These are phyloP conservation scores for Epistrophe grossulariae DNA, from an alignment of 2,888 invertebrate genomes.

Conservation along the genomic window DNA sequence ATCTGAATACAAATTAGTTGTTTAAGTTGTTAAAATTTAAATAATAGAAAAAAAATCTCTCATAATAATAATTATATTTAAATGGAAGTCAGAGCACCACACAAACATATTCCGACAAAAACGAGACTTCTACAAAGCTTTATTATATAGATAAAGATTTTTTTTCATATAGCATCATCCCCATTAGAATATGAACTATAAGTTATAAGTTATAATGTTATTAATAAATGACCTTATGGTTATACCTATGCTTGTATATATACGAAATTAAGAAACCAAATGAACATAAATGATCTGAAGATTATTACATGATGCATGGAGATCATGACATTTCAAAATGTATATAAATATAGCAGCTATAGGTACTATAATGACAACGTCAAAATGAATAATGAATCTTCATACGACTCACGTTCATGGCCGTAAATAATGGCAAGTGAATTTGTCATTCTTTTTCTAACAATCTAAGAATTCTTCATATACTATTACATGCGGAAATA, in stretches of 20 bases:
- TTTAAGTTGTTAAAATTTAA: too few relatives aligned
- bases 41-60: too few relatives aligned
- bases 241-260: background rate
- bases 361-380: slow-evolving; percentile 30
- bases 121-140: background rate
- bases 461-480: background rate
- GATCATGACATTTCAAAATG: slow-evolving; percentile 44
- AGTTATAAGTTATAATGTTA: too few relatives aligned
- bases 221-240: slow-evolving; percentile 29
- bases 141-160: background rate
- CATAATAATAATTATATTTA: too few relatives aligned
- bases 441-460: slow-evolving; percentile 3
- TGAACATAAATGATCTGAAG: background rate
- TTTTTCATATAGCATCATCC: slow-evolving; percentile 19
- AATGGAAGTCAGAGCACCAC: too few relatives aligned
- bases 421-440: background rate
- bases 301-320: slow-evolving; percentile 32
- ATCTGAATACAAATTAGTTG: background rate
- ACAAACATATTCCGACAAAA: too few relatives aligned
- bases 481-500: background rate
- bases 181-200: slow-evolving; percentile 30
- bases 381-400: slow-evolving; percentile 35
- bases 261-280: background rate
- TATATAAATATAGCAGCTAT: too few relatives aligned
- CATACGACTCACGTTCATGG: background rate